Evolutionary conservation across 2,113 vertebrate species (phyloP).

Genomic region (Hiodon alosoides): DNA sequence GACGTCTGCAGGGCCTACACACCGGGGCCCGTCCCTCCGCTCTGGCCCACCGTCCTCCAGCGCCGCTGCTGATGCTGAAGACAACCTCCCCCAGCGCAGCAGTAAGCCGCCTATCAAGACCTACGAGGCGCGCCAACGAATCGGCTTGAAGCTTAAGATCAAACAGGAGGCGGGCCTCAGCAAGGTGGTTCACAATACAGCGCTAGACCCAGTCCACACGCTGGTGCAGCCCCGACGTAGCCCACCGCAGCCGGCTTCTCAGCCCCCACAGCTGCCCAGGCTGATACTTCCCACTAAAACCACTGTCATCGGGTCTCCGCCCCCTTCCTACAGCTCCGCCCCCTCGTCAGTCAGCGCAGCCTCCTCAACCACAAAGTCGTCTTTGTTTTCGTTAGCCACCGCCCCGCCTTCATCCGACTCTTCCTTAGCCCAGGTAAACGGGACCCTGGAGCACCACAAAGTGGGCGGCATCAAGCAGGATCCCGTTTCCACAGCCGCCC

Average conservation of each 20-base stretch:
- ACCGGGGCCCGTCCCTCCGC: conserved; percentile 42
- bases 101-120: conserved; percentile 88
- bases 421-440: conserved; percentile 70
- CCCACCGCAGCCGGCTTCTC: conserved; percentile 20
- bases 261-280: conserved; percentile 32
- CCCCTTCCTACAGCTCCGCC: conserved; percentile 45
- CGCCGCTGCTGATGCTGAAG: conserved; percentile 63
- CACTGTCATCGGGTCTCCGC: conserved; percentile 59
- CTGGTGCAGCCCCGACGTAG: conserved; percentile 42
- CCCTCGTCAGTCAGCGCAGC: conserved; percentile 35
- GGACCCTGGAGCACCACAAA: conserved; percentile 68
- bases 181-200: conserved; percentile 91
- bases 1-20: conserved; percentile 27
- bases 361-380: conserved; percentile 32
- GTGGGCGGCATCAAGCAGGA: conserved; percentile 49
- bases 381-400: conserved; percentile 38
- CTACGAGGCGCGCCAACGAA: conserved; percentile 84
- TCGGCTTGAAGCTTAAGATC: conserved; percentile 89
- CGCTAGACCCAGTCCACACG: conserved; percentile 80
- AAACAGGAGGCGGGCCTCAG: conserved; percentile 87
- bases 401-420: conserved; percentile 40
- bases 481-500: conserved; percentile 49
- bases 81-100: conserved; percentile 72
- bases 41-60: conserved; percentile 41
- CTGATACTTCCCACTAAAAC: conserved; percentile 30